Conservation (phyloP, 2,113 vertebrate genomes). For the Sclerurus mexicanus region DNA sequence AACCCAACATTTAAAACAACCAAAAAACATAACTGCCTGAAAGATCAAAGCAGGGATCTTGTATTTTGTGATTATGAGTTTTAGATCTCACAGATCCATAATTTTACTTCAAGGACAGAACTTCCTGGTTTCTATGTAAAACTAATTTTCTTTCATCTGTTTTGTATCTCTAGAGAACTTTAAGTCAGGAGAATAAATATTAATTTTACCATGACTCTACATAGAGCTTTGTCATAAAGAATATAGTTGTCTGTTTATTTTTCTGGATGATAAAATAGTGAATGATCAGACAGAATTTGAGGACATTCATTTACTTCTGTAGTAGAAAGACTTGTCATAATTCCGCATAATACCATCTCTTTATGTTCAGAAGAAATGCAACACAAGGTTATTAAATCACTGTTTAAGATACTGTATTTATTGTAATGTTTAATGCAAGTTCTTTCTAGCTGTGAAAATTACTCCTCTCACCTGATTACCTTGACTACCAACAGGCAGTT, state of each 20-base stretch:
- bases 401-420: not conserved
- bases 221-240: not conserved
- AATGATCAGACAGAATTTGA: not conserved
- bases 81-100: not conserved
- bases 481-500: not conserved
- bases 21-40: not conserved
- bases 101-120: not conserved
- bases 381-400: not conserved
- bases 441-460: not conserved
- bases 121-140: not conserved
- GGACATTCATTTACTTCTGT: not conserved
- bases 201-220: not conserved
- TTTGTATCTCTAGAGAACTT: not conserved
- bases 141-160: not conserved
- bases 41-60: not conserved
- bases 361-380: not conserved
- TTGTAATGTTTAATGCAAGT: not conserved
- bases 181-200: not conserved
- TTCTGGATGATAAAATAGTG: not conserved
- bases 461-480: not conserved
- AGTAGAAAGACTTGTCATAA: not conserved
- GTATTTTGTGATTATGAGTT: not conserved
- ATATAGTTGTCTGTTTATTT: not conserved
- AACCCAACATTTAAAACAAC: not conserved
- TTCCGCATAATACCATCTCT: not conserved